Base-by-base conservation (phyloP, 2,113 vertebrate species). In the Erythrocercus mccallii region DNA sequence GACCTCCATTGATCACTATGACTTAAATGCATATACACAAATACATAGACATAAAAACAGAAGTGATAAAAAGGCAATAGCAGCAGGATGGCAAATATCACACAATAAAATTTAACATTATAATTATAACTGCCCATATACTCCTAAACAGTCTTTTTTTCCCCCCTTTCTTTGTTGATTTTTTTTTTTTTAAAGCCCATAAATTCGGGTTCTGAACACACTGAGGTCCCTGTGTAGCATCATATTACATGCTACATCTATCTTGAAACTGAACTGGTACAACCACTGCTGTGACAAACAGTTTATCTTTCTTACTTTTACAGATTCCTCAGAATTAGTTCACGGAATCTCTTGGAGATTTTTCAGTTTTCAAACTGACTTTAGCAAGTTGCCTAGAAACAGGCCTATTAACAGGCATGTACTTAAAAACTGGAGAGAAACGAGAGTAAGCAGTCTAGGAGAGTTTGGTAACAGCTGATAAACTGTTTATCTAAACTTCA, bases 151-250 rank as follows among this genome's bases (percentile, higher is more conserved):
- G 42, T 5, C 5, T 28, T 62, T 10, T 11, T 38, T 3, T 1
- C 1, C 2, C 5, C 10, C 12, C 8, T 45, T 56, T 40, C 2
- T 18, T 37, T 35, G 10, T 37, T 44, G 8, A 3, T 27, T 16
- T 62, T 33, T 11, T 0, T 27, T 16, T 62, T 33, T 11, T 0
- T 42, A 14, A 45, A 27, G 15, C 42, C 20, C 7, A 20, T 44
- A 28, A 81, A 45, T 76, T 82, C 35, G 58, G 9, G 1, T 9
- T 30, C 38, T 76, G 38, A 91, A 68, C 15, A 86, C 4, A 45
- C 10, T 0, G 0, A 45, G 25, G 10, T 28, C 27, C 17, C 33
- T n/a, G 3, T 5, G 20, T 11, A 42, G 21, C 30, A 78, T 28
- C 33, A 40, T 35, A n/a, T 45, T 23, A 65, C 0, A 0, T 40